Conservation (phyloP, 1,140 invertebrate species). For the Patella vulgata region DNA sequence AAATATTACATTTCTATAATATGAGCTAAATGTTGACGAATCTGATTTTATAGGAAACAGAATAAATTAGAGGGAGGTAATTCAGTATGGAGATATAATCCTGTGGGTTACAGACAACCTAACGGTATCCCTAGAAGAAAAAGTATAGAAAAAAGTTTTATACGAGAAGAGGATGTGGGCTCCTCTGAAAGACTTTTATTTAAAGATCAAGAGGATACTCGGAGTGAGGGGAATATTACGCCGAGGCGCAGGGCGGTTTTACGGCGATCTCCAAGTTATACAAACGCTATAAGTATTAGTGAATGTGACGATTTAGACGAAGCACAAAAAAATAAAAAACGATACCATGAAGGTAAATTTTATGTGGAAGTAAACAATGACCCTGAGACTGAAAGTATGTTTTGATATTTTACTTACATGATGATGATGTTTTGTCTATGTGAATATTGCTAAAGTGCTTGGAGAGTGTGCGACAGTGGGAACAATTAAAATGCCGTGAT, state of each 20-base stretch:
- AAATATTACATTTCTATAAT: too few relatives aligned
- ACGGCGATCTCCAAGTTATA: constrained; percentile 49
- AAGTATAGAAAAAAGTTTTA: neutral
- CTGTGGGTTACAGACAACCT: neutral
- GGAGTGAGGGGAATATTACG: constrained; percentile 7
- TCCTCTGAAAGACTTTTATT: neutral
- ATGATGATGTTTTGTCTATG: too few relatives aligned
- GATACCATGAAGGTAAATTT: constrained; percentile 41
- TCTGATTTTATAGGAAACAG: too few relatives aligned
- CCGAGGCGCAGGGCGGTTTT: constrained; percentile 20
- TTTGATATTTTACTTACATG: constrained; percentile 19
- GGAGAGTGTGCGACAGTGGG: too few relatives aligned
- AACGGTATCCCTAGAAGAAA: neutral
- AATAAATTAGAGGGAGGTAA: constrained; percentile 1
- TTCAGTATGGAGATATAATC: constrained; percentile 14
- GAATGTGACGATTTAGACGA: constrained; percentile 3
- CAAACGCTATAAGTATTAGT: constrained; percentile 40
- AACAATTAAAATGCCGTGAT: too few relatives aligned
- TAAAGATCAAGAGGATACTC: constrained; percentile 2
- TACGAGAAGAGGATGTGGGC: too few relatives aligned
- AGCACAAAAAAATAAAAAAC: constrained; percentile 21
- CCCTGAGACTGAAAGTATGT: constrained; percentile 17
- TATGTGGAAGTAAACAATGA: constrained; percentile 38
- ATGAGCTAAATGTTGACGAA: too few relatives aligned
- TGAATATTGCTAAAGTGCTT: too few relatives aligned